Conservation (phyloP, 92 coral and sea anemone genomes). For the Montipora capitata region DNA sequence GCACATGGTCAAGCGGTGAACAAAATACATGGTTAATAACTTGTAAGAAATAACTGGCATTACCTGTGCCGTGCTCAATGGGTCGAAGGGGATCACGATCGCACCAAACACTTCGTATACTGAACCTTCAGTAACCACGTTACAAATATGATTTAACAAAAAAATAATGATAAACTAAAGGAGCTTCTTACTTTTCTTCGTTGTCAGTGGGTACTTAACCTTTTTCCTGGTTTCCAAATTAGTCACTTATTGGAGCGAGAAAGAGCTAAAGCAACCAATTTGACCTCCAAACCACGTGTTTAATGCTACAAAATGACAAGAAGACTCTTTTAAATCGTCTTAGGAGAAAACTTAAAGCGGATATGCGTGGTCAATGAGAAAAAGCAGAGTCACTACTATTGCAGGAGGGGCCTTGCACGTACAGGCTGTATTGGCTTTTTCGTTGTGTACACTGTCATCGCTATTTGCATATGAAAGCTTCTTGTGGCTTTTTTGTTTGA, state of each 20-base stretch:
- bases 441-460: background rate
- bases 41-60: too few relatives aligned
- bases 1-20: too few relatives aligned
- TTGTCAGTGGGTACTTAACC: background rate
- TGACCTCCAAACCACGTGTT: background rate
- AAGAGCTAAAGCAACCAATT: background rate
- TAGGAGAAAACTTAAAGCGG: conserved; percentile 16
- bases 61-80: too few relatives aligned
- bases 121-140: too few relatives aligned
- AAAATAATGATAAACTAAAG: background rate
- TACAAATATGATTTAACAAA: background rate
- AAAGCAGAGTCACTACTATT: background rate
- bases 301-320: background rate
- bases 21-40: too few relatives aligned
- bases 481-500: background rate
- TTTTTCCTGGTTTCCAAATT: background rate
- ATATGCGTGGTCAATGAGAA: conserved; percentile 4
- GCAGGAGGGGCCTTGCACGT: background rate
- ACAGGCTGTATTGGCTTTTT: conserved; percentile 4
- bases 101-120: background rate
- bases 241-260: background rate
- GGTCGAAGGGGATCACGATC: background rate
- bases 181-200: background rate
- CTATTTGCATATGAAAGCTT: conserved; percentile 10
- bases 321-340: background rate